phyloP scores from a whole-genome alignment of 2,113 vertebrate species.

The Notothenia coriiceps region DNA sequence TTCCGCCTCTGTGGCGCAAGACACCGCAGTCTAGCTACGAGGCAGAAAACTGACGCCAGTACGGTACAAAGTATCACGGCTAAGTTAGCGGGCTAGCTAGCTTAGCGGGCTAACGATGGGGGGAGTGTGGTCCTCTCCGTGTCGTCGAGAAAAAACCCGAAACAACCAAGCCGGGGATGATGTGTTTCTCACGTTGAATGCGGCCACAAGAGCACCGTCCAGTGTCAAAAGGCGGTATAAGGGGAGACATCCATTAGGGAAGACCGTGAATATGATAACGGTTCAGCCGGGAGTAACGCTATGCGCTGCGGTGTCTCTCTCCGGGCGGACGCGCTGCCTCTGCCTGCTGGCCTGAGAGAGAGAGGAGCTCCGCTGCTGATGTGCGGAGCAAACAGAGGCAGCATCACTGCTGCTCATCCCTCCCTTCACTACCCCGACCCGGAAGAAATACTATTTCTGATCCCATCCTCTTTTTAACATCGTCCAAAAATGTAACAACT shows the following conservation, averaged over 20 bases:
- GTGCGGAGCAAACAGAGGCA: slow-evolving; percentile 67
- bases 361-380: slow-evolving; percentile 61
- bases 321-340: slow-evolving; percentile 64
- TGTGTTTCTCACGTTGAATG: slow-evolving; percentile 6
- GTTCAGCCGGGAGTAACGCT: slow-evolving; percentile 34
- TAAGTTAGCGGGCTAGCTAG: slow-evolving; percentile 79
- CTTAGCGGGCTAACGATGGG: slow-evolving; percentile 71
- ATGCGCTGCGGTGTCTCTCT: slow-evolving; percentile 30
- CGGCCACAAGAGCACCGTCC: background rate
- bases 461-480: background rate
- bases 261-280: slow-evolving; percentile 1
- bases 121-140: slow-evolving; percentile 54
- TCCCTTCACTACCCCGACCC: slow-evolving; percentile 80
- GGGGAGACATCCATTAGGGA: slow-evolving; percentile 57
- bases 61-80: slow-evolving; percentile 64
- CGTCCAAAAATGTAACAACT: background rate
- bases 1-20: slow-evolving; percentile 45
- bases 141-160: slow-evolving; percentile 59
- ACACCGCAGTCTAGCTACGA: slow-evolving; percentile 49
- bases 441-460: slow-evolving; percentile 76
- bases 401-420: slow-evolving; percentile 74
- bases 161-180: slow-evolving; percentile 28
- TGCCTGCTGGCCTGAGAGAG: slow-evolving; percentile 32
- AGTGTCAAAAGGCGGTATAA: slow-evolving; percentile 12
- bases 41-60: slow-evolving; percentile 54